Percentiles rank a stretch among this genome's conserved stretches.
These are phyloP conservation scores for Myanophis thanlyinensis DNA, from an alignment of 2,113 vertebrate genomes.

Conservation along the genomic window DNA sequence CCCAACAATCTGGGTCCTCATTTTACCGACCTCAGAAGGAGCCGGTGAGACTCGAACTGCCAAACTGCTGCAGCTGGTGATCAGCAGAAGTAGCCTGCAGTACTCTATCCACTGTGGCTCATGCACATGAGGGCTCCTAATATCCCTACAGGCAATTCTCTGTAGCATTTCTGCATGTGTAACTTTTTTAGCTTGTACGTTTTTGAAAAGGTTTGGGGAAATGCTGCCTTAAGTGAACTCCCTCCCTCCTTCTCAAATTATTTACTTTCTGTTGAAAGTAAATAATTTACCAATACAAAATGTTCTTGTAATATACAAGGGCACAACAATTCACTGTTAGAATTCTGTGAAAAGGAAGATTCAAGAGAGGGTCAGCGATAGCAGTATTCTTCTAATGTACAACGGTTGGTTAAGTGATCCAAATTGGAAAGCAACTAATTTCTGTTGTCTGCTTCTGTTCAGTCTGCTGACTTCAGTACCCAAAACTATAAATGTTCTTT, in stretches of 20 bases:
- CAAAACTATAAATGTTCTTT: background rate
- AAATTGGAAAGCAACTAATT: background rate
- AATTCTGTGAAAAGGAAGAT: background rate
- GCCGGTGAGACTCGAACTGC: no score
- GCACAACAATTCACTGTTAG: background rate
- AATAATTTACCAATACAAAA: background rate
- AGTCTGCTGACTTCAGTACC: background rate
- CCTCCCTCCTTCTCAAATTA: background rate
- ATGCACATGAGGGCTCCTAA: background rate
- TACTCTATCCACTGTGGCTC: no score
- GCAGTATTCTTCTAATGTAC: background rate
- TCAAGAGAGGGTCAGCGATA: background rate
- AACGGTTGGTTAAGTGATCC: background rate
- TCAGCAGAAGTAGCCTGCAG: no score
- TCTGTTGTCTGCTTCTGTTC: background rate
- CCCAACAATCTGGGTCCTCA: no score
- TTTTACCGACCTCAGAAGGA: no score
- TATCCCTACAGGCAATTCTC: background rate
- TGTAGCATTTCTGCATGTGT: background rate
- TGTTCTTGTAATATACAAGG: background rate
- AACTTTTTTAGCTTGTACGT: background rate
- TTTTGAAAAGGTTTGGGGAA: background rate
- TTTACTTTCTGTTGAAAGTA: background rate
- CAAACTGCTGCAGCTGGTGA: no score
- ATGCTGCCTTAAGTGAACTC: background rate